phyloP scores from a whole-genome alignment of 1,140 invertebrate genomes.

The Sinella curviseta region DNA sequence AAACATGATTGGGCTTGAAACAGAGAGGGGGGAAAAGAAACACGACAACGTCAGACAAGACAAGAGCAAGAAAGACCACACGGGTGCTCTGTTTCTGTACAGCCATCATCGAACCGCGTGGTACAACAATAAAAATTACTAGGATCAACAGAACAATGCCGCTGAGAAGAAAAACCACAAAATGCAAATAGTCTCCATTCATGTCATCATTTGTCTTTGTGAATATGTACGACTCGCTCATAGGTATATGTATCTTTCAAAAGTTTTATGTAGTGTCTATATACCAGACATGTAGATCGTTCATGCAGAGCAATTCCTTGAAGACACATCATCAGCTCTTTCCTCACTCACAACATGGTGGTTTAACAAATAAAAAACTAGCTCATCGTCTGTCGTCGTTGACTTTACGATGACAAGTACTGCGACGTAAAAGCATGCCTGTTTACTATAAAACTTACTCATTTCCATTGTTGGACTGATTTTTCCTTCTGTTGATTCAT shows the following conservation, averaged over 20 bases:
- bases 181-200: conserved; percentile 9
- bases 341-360: too few relatives aligned
- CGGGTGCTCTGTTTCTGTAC: not conserved
- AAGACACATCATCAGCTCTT: conserved; percentile 10
- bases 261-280: not conserved
- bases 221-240: too few relatives aligned
- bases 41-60: not conserved
- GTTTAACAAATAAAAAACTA: not conserved
- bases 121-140: not conserved
- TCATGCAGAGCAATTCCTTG: conserved; percentile 25
- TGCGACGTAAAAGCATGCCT: not conserved
- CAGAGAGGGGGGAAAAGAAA: not conserved
- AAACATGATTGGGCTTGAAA: not conserved
- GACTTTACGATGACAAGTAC: not conserved
- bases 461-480: not conserved
- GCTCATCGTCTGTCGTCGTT: not conserved
- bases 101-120: not conserved
- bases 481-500: too few relatives aligned
- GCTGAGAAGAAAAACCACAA: conserved; percentile 1
- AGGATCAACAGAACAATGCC: not conserved
- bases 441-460: not conserved
- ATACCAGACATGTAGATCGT: not conserved
- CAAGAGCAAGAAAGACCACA: conserved; percentile 1
- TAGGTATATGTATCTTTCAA: too few relatives aligned
- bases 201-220: conserved; percentile 5